phyloP scores from a whole-genome alignment of 2,113 vertebrate species.

The Oryzias melastigma region DNA sequence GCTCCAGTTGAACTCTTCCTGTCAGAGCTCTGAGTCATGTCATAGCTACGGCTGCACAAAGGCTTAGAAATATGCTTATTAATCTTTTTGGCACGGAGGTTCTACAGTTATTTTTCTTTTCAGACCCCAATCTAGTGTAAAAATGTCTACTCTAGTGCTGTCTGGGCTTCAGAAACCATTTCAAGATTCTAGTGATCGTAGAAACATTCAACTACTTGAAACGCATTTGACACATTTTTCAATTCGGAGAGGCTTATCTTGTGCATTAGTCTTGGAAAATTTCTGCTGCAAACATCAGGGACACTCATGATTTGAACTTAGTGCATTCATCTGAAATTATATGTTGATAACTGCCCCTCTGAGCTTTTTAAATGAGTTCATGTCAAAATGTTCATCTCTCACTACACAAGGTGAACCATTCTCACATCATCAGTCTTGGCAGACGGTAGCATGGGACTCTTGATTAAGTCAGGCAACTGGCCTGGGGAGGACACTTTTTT shows the following conservation, averaged over 20 bases:
- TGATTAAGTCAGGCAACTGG: conserved; percentile 69
- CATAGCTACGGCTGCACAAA: conserved; percentile 17
- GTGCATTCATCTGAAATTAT: conserved; percentile 29
- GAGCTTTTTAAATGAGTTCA: conserved; percentile 35
- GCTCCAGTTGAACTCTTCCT: conserved; percentile 5
- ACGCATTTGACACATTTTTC: no score
- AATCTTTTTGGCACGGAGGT: conserved; percentile 2
- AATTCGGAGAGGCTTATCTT: no score
- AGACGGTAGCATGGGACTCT: conserved; percentile 13
- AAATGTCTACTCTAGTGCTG: no score
- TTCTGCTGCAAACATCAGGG: neutral
- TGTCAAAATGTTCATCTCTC: conserved; percentile 34
- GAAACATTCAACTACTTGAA: neutral
- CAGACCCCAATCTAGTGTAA: neutral
- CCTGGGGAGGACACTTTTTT: conserved; percentile 66
- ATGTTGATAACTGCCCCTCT: conserved; percentile 5
- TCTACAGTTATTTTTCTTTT: neutral
- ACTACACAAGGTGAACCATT: conserved; percentile 51
- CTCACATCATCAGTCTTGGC: conserved; percentile 34
- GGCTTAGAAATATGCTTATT: conserved; percentile 16
- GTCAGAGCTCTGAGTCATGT: conserved; percentile 33
- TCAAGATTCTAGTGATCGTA: neutral
- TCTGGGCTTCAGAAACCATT: no score
- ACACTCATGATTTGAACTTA: conserved; percentile 26
- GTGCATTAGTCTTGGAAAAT: no score